Evolutionary conservation across 2,113 vertebrate genomes (phyloP).

Genomic region (Elachura formosa): DNA sequence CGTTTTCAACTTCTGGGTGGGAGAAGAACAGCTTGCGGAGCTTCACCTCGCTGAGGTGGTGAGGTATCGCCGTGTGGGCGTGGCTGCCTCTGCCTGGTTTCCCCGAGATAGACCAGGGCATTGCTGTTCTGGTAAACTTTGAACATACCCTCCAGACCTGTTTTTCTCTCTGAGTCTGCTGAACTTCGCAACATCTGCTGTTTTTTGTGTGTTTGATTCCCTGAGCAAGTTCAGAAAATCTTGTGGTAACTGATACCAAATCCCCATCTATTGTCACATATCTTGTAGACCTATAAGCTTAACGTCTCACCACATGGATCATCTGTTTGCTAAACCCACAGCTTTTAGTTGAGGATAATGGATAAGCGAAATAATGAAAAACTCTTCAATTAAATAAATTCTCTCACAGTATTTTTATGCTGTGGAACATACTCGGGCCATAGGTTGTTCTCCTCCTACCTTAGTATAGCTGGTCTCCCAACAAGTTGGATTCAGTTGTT

Average conservation of each 20-base stretch:
- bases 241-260: background rate
- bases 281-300: background rate
- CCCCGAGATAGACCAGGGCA: no score
- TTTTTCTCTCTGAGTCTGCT: background rate
- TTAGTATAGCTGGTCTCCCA: background rate
- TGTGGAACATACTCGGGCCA: background rate
- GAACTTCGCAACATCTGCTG: background rate
- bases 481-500: background rate
- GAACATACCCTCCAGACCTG: no score
- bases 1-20: rapidly evolving
- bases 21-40: background rate
- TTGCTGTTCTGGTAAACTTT: background rate
- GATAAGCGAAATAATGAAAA: background rate
- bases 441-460: background rate
- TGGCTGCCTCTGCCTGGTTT: rapidly evolving
- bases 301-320: background rate
- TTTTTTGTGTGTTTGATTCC: background rate
- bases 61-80: background rate
- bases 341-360: background rate
- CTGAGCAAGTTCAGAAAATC: background rate
- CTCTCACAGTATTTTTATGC: background rate
- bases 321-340: background rate
- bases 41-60: background rate
- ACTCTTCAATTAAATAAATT: background rate
- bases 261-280: background rate